Base-by-base conservation (phyloP, 2,113 vertebrate species). In the Phylloscopus whistleri region DNA sequence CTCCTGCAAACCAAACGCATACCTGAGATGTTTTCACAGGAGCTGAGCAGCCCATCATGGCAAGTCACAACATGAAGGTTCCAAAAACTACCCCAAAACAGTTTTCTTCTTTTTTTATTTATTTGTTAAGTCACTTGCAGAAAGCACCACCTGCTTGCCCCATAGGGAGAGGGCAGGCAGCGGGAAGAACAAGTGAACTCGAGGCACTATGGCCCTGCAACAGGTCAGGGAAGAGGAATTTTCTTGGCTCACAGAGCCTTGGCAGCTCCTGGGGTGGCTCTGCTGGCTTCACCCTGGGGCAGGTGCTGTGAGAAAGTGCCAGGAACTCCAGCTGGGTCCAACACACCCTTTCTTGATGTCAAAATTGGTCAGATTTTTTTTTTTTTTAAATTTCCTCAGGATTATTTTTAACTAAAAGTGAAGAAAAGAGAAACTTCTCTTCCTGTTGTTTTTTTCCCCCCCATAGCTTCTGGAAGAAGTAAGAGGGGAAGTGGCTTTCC, bases 381-480 rank as follows among this genome's bases (percentile, higher is more conserved):
- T 56, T 51, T 26, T 16, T 35, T 15, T 89, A 41, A 7, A 44
- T 91, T 89, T 93, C 31, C 53, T 76, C 4, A 0, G 12, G 17
- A 58, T 53, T 91, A 83, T 95, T 95, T 94, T 96, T 95, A 90
- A 49, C 62, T 76, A 72, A 91, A 93, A 95, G 74, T 67, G 81
- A 94, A 94, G 66, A 82, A 84, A 96, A 91, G 78, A 94, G 82
- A 96, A 96, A 87, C 48, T 79, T 90, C 13, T 84, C 43, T 75
- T 91, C 62, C 62, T 82, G 53, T 84, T 91, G 9, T 43, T 28
- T 68, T 82, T 70, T 78, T 39, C 10, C 4, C 6, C 37, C 62
- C 26, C 28, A 69, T 72, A 28, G 19, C 18, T 78, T 89, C 70
- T 67, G 33, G 48, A 89, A 86, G 43, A 48, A 91, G 35, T 66